phyloP scores from a whole-genome alignment of 2,113 vertebrate genomes.

The Thalassoma bifasciatum region DNA sequence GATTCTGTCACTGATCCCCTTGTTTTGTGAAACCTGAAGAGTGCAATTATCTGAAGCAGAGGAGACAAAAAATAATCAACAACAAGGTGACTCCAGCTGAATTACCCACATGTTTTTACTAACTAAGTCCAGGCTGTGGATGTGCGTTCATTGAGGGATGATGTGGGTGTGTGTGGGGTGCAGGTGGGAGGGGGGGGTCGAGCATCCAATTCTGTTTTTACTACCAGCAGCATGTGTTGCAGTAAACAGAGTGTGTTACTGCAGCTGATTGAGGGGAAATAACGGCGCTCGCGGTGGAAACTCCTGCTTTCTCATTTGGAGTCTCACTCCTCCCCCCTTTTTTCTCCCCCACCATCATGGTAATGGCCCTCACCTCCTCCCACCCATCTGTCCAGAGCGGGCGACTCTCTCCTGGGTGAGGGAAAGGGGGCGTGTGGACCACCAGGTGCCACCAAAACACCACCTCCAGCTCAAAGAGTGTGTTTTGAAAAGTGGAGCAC shows the following conservation, averaged over 20 bases:
- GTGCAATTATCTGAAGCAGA: conserved; percentile 47
- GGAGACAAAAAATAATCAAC: conserved; percentile 51
- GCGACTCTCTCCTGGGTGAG: conserved; percentile 28
- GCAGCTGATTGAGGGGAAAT: conserved; percentile 59
- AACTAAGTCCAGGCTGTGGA: conserved; percentile 27
- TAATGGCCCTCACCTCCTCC: conserved; percentile 73
- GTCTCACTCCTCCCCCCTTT: conserved; percentile 18
- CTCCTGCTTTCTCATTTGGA: conserved; percentile 66
- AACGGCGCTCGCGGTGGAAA: conserved; percentile 43
- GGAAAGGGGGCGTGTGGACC: conserved; percentile 11
- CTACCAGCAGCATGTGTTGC: conserved; percentile 63
- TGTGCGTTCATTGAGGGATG: conserved; percentile 33
- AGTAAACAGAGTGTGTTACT: conserved; percentile 68
- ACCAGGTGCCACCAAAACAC: conserved; percentile 47
- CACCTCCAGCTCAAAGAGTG: neutral
- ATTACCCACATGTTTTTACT: conserved; percentile 76
- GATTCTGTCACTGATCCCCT: conserved; percentile 68
- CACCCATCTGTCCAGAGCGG: conserved; percentile 73
- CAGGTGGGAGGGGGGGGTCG: neutral
- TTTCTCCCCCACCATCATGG: conserved; percentile 57
- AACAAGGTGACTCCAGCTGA: conserved; percentile 76
- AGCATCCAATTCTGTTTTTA: conserved; percentile 62
- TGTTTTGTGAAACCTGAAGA: conserved; percentile 65
- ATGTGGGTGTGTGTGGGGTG: neutral
- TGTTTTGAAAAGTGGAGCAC: no score